Evolutionary conservation across 1,140 invertebrate species (phyloP).

Genomic region (Fopius arisanus): DNA sequence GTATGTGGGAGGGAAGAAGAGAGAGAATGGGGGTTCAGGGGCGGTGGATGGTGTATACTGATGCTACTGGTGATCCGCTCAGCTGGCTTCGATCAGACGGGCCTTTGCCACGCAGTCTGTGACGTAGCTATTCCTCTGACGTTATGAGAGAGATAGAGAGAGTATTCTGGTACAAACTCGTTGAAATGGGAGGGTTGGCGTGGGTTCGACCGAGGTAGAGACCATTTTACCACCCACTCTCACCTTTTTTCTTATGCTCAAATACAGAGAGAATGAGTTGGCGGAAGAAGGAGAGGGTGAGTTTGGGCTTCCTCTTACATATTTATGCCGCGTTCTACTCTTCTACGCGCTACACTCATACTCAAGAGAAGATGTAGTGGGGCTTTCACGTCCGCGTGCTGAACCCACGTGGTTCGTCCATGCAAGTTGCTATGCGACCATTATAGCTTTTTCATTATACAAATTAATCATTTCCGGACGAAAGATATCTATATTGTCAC

Average conservation of each 20-base stretch:
- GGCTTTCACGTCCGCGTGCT: slow-evolving; percentile 12
- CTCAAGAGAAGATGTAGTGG: background rate
- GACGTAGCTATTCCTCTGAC: slow-evolving; percentile 22
- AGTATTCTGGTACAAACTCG: background rate
- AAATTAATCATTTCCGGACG: no score
- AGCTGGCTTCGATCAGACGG: slow-evolving; percentile 62
- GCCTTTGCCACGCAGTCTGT: background rate
- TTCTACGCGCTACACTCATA: slow-evolving; percentile 44
- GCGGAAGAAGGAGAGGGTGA: slow-evolving; percentile 31
- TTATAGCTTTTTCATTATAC: no score
- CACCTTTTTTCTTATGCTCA: background rate
- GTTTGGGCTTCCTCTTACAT: slow-evolving; percentile 58
- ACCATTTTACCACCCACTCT: background rate
- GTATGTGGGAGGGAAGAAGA: background rate
- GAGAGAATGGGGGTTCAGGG: background rate
- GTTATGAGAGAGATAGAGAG: background rate
- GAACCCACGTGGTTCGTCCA: slow-evolving; percentile 21
- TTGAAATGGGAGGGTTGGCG: slow-evolving; percentile 17
- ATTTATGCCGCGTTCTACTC: slow-evolving; percentile 59
- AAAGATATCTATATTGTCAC: no score
- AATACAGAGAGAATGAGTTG: slow-evolving; percentile 29
- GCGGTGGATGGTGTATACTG: slow-evolving; percentile 25
- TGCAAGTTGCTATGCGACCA: no score
- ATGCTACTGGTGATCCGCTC: slow-evolving; percentile 40
- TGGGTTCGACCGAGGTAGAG: slow-evolving; percentile 23